Percentiles rank a stretch among this genome's conserved stretches.
Conservation (phyloP, 2,888 invertebrate species). For the Dione juno region DNA sequence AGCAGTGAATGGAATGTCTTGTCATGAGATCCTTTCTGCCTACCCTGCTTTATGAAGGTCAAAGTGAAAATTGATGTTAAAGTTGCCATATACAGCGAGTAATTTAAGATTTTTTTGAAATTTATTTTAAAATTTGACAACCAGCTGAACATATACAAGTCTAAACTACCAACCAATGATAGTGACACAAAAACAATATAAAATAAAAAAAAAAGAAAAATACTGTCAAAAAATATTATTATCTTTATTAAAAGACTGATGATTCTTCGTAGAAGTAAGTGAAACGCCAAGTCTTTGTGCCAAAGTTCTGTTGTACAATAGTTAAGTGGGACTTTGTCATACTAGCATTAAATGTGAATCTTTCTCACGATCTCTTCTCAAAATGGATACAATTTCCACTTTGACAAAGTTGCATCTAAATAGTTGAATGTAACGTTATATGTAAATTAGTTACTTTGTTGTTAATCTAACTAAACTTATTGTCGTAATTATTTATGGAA, state of each 20-base stretch:
- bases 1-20: too few relatives aligned
- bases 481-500: constrained; percentile 46
- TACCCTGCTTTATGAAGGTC: too few relatives aligned
- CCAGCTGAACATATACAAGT: not conserved
- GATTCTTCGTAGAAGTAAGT: constrained; percentile 54
- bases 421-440: constrained; percentile 35
- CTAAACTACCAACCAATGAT: not conserved
- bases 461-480: constrained; percentile 43
- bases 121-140: not conserved
- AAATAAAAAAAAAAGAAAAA: constrained; percentile 28
- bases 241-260: constrained; percentile 74
- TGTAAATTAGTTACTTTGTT: constrained; percentile 46
- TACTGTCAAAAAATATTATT: constrained; percentile 42
- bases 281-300: constrained; percentile 46
- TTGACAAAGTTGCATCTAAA: constrained; percentile 44
- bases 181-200: not conserved
- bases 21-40: too few relatives aligned
- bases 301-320: constrained; percentile 43
- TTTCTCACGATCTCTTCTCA: constrained; percentile 31
- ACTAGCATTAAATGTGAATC: constrained; percentile 37
- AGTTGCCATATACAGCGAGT: too few relatives aligned
- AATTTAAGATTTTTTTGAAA: not conserved
- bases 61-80: too few relatives aligned
- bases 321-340: constrained; percentile 44
- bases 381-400: constrained; percentile 39